Evolutionary conservation across 2,888 invertebrate genomes (phyloP).

Genomic region (Philhelius pedissequus): DNA sequence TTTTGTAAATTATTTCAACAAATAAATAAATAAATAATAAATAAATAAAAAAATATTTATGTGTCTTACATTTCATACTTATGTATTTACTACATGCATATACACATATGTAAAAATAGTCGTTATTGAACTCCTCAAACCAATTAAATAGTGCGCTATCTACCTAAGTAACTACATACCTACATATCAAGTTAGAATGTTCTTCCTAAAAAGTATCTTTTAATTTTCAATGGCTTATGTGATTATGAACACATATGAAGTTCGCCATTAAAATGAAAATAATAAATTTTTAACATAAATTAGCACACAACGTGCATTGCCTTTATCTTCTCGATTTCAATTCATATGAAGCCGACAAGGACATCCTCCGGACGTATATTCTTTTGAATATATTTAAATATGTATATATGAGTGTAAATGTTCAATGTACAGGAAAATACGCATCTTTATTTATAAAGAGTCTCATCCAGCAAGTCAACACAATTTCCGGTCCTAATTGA

Average conservation of each 20-base stretch:
- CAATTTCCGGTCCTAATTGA: background rate
- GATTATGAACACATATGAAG: background rate
- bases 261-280: background rate
- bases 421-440: background rate
- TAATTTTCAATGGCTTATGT: too few species aligned
- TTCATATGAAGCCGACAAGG: background rate
- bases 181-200: too few species aligned
- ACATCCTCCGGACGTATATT: background rate
- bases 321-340: background rate
- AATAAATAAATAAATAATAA: too few species aligned
- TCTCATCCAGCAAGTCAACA: background rate
- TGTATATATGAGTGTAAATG: background rate
- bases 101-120: too few species aligned
- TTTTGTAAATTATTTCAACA: too few species aligned
- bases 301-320: background rate
- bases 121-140: too few species aligned
- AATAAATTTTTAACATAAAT: background rate
- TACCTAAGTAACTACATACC: too few species aligned
- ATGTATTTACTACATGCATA: too few species aligned
- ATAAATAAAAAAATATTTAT: too few species aligned
- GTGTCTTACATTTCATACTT: too few species aligned
- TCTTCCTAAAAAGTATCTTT: background rate
- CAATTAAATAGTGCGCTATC: too few species aligned
- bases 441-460: background rate
- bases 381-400: background rate